Conservation (phyloP, 2,797 vertebrate genomes). For the Lacerta viridis region DNA sequence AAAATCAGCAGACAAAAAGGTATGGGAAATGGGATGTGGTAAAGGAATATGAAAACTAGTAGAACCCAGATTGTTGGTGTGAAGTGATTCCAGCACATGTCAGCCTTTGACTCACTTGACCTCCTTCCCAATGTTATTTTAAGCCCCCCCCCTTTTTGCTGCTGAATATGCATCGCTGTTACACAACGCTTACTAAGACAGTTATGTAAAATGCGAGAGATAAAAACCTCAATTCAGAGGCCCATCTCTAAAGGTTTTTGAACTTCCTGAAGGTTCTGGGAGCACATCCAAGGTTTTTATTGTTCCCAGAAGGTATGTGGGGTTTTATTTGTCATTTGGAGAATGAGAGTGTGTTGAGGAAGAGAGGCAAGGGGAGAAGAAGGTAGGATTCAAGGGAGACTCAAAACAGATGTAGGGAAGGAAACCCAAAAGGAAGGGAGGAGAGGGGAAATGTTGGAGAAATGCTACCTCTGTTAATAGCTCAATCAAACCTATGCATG, state of each 20-base stretch:
- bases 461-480: slow-evolving; percentile 53
- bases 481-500: neutral
- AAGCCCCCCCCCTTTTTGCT: slow-evolving; percentile 24
- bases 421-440: slow-evolving; percentile 34
- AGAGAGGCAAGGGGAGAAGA: slow-evolving; percentile 45
- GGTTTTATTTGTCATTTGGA: slow-evolving; percentile 62
- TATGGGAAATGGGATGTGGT: slow-evolving; percentile 44
- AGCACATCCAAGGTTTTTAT: slow-evolving; percentile 66
- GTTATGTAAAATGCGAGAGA: slow-evolving; percentile 68
- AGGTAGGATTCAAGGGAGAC: slow-evolving; percentile 66
- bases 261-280: slow-evolving; percentile 69
- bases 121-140: slow-evolving; percentile 61
- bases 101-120: slow-evolving; percentile 65
- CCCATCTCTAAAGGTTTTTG: slow-evolving; percentile 59
- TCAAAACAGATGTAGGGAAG: slow-evolving; percentile 67
- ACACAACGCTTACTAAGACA: slow-evolving; percentile 54
- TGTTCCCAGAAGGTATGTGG: slow-evolving; percentile 61
- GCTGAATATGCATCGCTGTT: slow-evolving; percentile 72
- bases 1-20: fast-evolving
- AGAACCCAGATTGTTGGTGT: slow-evolving; percentile 33
- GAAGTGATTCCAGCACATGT: slow-evolving; percentile 49
- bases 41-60: slow-evolving; percentile 41
- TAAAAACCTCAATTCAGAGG: slow-evolving; percentile 63
- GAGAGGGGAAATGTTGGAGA: slow-evolving; percentile 23
- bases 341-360: slow-evolving; percentile 34